Evolutionary conservation across 2,797 vertebrate genomes (phyloP), one percentile per base, ranked within the genome.

Genomic region (Harpagifer antarcticus): DNA sequence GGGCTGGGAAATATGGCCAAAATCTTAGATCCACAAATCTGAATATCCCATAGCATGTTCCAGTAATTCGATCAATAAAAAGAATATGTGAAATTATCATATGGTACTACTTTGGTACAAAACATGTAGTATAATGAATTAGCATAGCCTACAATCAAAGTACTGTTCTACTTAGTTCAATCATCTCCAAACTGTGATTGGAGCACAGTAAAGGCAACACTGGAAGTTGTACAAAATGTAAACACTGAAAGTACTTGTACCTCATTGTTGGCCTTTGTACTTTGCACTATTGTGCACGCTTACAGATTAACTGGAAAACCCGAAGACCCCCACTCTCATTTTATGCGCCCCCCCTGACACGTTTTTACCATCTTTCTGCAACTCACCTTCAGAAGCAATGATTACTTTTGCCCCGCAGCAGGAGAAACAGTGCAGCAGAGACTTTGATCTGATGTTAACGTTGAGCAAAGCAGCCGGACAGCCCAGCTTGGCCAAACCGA

Each of bases 401-500:
- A 97, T 89, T 20, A 96, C 94, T 67, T 91, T 95, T 63, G 97
- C 96, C 0, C 92, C 94, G 40, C 94, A 95, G 91, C 95, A 95
- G 59, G 94, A 94, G 85, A 97, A 96, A 45, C 96, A 97, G 89
- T 97, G 96, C 82, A 96, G 61, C 78, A 98, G 89, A n/a, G 96
- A 96, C 63, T 91, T 94, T 20, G 93, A 90, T 13, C 96, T 85
- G 80, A 97, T 91, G 92, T 95, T 96, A 64, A 73, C 93, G 93
- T 97, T 98, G 48, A 99, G 96, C 72, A 97, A 94, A 5, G 96
- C 93, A 9, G 93, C 81, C 19, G 94, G 72, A 19, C 97, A 98
- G 76, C 97, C 97, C 54, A 98, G 88, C 60, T 97, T 97, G 53
- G 91, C 82, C 76, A 97, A 80, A 3, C 93, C 97, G 79, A 98